Evolutionary conservation across 2,888 invertebrate species (phyloP).

Genomic region (Euphydryas editha): DNA sequence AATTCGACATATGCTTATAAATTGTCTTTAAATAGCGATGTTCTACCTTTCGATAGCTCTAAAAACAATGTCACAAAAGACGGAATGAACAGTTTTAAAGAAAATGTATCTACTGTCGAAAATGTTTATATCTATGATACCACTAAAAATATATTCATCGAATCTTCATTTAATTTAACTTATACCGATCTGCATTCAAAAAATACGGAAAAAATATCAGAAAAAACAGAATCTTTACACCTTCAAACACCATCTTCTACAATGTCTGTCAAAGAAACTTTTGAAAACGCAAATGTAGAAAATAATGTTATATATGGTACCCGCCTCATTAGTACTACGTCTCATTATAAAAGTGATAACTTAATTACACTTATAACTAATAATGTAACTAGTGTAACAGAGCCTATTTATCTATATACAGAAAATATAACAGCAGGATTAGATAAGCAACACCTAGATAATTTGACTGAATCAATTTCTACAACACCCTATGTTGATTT

Average conservation of each 20-base stretch:
- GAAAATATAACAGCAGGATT: neutral
- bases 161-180: neutral
- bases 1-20: neutral
- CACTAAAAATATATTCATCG: neutral
- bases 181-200: neutral
- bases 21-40: neutral
- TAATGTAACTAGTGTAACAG: neutral
- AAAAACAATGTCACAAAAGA: neutral
- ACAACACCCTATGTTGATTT: neutral
- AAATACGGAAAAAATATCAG: neutral
- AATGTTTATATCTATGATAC: neutral
- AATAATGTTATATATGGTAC: neutral
- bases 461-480: neutral
- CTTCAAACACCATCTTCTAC: neutral
- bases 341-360: neutral
- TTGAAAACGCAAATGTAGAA: neutral
- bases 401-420: neutral
- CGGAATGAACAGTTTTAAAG: neutral
- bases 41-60: neutral
- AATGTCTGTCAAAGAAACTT: neutral
- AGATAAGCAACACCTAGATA: neutral
- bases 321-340: neutral
- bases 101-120: neutral
- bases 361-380: neutral
- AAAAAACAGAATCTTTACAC: neutral